Evolutionary conservation across 1,140 invertebrate genomes (phyloP), one percentile per base, ranked within the genome.

Genomic region (Tetranychus urticae): DNA sequence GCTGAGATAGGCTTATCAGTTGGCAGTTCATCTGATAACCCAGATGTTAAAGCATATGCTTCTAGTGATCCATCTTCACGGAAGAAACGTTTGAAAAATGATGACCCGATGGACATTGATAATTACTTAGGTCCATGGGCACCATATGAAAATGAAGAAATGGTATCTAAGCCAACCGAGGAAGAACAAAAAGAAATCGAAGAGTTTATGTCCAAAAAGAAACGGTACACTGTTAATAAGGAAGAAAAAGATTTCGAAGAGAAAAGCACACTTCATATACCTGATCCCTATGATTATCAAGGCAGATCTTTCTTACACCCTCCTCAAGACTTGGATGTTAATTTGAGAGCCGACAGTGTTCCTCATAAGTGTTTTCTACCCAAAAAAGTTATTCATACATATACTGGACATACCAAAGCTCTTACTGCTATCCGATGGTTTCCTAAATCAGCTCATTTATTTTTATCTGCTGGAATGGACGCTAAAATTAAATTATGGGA

Each of bases 101-200:
- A 85, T 67, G 80, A 97, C 73, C 81, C 94, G 0, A 75, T 79
- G 39, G 94, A 99, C 76, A 80, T 98, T 62, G 88, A 88, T 62
- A 92, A 91, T 7, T 97, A 93, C 71, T 74, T 92, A 2, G 94
- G 96, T 1, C 96, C 94, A 0, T 99, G 96, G 96, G 93, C 88
- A 60, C 84, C 85, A 60, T 99, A 81, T 76, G 78, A 82, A 14
- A 88, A 96, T 75, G 93, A 99, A 76, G 78, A 84, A 68, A 81
- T 81, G 62, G 77, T 93, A 10, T 52, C 79, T 85, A 62, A 85
- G 70, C 93, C 94, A 10, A 81, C 81, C 57, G 68, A 80, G 73
- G 91, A 97, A 70, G 89, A 96, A 69, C 83, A 88, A 34, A 85
- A 83, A 66, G 85, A 86, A 69, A 72, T 98, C 14, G 89, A 97